Percentiles rank a stretch among this genome's conserved stretches.
These are phyloP conservation scores for Protomyctophum bolini DNA, from an alignment of 2,113 vertebrate genomes.

Conservation along the genomic window DNA sequence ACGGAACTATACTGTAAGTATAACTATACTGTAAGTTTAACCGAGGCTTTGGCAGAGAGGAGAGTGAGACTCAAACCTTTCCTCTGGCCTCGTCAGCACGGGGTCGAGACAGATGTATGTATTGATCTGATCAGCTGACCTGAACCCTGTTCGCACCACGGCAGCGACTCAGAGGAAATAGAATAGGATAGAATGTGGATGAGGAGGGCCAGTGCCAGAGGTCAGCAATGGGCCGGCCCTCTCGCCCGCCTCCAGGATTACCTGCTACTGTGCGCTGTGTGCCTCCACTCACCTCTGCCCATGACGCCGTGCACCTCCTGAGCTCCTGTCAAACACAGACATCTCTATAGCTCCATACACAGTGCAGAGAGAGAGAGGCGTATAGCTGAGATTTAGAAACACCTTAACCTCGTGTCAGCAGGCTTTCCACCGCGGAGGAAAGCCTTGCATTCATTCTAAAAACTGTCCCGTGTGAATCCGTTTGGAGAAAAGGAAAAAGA, in stretches of 20 bases:
- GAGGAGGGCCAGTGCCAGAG: slow-evolving; percentile 12
- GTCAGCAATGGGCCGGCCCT: background rate
- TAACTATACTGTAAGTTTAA: too few species aligned
- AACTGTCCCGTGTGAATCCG: too few species aligned
- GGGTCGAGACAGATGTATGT: slow-evolving; percentile 18
- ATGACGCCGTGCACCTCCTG: slow-evolving; percentile 21
- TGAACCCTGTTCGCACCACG: slow-evolving; percentile 17
- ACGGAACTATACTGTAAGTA: too few species aligned
- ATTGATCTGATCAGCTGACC: slow-evolving; percentile 70
- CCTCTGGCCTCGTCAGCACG: slow-evolving; percentile 16
- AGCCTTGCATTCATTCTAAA: background rate
- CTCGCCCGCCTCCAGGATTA: slow-evolving; percentile 28
- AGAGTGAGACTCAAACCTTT: slow-evolving; percentile 26
- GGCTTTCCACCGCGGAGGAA: background rate
- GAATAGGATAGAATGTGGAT: slow-evolving; percentile 52
- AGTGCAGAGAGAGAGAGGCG: background rate
- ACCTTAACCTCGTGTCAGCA: too few species aligned
- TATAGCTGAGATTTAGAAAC: background rate
- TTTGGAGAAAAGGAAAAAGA: too few species aligned
- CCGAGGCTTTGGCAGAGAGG: slow-evolving; percentile 1
- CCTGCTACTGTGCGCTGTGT: slow-evolving; percentile 30
- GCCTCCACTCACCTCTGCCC: slow-evolving; percentile 16
- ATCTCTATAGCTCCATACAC: slow-evolving; percentile 33
- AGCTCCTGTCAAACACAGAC: slow-evolving; percentile 34
- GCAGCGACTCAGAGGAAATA: slow-evolving; percentile 43